phyloP scores from a whole-genome alignment of 2,113 vertebrate species.

The Gymnogyps californianus region DNA sequence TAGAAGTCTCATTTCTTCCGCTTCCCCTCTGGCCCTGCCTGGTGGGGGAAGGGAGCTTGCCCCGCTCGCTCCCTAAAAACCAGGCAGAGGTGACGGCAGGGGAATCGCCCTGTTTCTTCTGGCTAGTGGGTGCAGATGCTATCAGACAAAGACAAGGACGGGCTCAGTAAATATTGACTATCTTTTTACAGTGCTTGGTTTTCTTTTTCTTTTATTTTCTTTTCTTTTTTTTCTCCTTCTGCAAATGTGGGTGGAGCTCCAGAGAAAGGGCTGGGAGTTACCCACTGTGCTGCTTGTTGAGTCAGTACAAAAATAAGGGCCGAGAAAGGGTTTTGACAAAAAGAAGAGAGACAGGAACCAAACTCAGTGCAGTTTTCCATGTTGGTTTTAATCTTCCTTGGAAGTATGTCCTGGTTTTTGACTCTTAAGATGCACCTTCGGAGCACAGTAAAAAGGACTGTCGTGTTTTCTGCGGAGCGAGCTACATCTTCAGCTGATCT shows the following conservation, averaged over 20 bases:
- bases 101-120: neutral
- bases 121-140: neutral
- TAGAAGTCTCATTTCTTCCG: neutral
- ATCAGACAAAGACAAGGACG: neutral
- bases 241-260: neutral
- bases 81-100: neutral
- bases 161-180: neutral
- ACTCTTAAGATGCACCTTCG: neutral
- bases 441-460: neutral
- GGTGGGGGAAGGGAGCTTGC: neutral
- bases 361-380: neutral
- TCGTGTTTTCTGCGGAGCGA: neutral
- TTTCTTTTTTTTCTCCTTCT: accelerated
- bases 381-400: neutral
- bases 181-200: neutral
- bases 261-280: neutral
- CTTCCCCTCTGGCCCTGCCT: neutral
- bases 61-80: accelerated
- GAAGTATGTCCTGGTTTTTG: neutral
- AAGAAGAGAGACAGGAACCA: neutral
- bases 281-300: neutral
- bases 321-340: neutral
- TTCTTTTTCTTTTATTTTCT: neutral
- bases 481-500: neutral
- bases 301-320: neutral